phyloP scores from a whole-genome alignment of 2,797 vertebrate species.

The Natrix natrix region DNA sequence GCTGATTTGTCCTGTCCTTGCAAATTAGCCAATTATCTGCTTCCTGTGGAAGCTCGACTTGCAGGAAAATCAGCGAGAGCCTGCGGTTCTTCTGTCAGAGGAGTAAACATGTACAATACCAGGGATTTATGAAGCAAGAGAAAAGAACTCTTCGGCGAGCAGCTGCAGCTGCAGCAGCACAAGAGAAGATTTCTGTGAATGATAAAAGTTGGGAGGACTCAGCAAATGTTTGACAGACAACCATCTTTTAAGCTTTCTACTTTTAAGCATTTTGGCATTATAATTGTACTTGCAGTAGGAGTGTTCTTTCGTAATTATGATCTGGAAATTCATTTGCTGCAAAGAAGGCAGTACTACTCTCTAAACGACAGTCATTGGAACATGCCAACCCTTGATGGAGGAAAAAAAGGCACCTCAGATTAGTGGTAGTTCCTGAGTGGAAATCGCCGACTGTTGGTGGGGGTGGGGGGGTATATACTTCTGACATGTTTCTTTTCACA shows the following conservation, averaged over 20 bases:
- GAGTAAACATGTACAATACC: conserved; percentile 28
- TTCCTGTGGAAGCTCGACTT: conserved; percentile 80
- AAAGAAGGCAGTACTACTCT: conserved; percentile 13
- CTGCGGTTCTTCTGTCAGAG: conserved; percentile 49
- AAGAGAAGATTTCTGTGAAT: conserved; percentile 22
- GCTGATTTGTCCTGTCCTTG: conserved; percentile 75
- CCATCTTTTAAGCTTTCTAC: conserved; percentile 1
- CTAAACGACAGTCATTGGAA: neutral
- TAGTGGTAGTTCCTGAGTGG: conserved; percentile 36
- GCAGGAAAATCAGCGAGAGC: conserved; percentile 52
- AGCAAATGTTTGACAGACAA: conserved; percentile 12
- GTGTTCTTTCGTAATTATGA: conserved; percentile 43
- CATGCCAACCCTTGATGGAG: conserved; percentile 34
- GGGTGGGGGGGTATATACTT: conserved; percentile 40
- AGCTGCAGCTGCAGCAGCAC: neutral
- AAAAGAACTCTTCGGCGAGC: conserved; percentile 36
- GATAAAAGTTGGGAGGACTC: conserved; percentile 18
- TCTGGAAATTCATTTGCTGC: conserved; percentile 45
- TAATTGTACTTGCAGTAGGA: conserved; percentile 14
- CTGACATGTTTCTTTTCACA: conserved; percentile 39
- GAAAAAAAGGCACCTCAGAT: conserved; percentile 25
- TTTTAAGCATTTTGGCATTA: neutral
- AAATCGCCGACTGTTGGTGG: conserved; percentile 35
- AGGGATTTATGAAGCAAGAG: conserved; percentile 32
- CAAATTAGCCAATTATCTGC: conserved; percentile 69